Percentiles rank a stretch among this genome's conserved stretches.
These are phyloP conservation scores for Natator depressus DNA, from an alignment of 2,113 vertebrate genomes.

Conservation along the genomic window DNA sequence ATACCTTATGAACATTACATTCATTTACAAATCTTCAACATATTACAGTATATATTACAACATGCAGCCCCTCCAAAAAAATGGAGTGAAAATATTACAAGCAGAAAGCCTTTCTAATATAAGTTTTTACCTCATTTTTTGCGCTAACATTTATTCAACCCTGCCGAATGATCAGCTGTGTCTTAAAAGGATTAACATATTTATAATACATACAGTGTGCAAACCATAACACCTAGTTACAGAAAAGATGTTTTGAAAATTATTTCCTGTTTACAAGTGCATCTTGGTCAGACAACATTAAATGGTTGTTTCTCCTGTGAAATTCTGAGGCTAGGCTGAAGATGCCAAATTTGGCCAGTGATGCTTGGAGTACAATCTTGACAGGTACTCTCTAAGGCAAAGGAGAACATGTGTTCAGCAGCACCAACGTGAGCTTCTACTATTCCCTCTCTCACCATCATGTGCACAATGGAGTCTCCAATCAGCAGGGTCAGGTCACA, in stretches of 20 bases:
- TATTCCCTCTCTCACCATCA: not conserved
- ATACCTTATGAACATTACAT: not conserved
- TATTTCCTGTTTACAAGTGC: not conserved
- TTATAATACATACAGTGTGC: not conserved
- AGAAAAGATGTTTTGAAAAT: not conserved
- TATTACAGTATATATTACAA: not conserved
- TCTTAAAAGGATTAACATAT: not conserved
- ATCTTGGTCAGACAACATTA: not conserved
- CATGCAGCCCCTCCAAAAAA: not conserved
- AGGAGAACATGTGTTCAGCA: not conserved
- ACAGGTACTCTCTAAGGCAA: not conserved
- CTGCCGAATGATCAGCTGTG: not conserved
- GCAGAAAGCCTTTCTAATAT: not conserved
- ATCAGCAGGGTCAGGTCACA: accelerated
- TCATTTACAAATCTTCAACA: not conserved
- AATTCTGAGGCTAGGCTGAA: not conserved
- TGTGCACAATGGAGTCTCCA: not conserved
- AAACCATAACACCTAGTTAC: not conserved
- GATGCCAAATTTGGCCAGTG: not conserved
- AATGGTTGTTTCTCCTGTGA: not conserved
- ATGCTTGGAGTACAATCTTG: not conserved
- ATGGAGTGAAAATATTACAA: not conserved
- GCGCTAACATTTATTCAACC: accelerated
- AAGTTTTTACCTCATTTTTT: accelerated
- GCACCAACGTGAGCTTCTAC: accelerated